Base-by-base conservation (phyloP, 1,140 invertebrate genomes). In the Drosophila santomea region DNA sequence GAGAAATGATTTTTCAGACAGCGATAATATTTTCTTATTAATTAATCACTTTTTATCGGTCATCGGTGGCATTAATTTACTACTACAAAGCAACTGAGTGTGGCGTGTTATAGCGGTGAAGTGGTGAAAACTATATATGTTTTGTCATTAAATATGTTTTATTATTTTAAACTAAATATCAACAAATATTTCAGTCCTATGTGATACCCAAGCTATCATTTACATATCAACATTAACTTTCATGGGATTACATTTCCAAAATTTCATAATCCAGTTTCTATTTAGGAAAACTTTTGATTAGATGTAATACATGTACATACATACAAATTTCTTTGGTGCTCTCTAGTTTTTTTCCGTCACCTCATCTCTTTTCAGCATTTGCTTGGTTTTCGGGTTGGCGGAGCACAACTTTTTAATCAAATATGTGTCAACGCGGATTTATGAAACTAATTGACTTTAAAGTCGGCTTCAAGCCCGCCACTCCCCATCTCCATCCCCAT, bases 391-490 rank as follows among this genome's bases (percentile, higher is more conserved):
- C 14, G 28, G 38, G 14, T 36, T 28, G 41, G 11, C 8, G 39
- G 17, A 1, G 17, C 28, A 35, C 60, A 85, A 74, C 45, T 75
- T 80, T 81, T 85, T 86, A 81, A 85, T 85, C 74, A 81, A 86
- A 78, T 85, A 78, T 85, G 68, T 85, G 82, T 85, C 82, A 81
- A 74, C 82, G 74, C 74, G 78, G 69, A 81, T 85, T 85, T 85
- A 81, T 80, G 68, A 85, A 80, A 86, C 81, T 74, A 85, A 85
- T 85, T 85, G 78, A 78, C 54, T 81, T 81, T 74, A 80, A 80
- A 51, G 64, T 36, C 43, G 41, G 23, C 35, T 23, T 51, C 20
- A 25, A 17, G 5, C 41, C 14, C 8, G 15, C 36, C 8, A 8
- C 11, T 35, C 14, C 8, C 14, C 36, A 6, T 5, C n/a, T 11